Evolutionary conservation across 2,888 invertebrate genomes (phyloP).

Genomic region (Branchipolynoe longqiensis): DNA sequence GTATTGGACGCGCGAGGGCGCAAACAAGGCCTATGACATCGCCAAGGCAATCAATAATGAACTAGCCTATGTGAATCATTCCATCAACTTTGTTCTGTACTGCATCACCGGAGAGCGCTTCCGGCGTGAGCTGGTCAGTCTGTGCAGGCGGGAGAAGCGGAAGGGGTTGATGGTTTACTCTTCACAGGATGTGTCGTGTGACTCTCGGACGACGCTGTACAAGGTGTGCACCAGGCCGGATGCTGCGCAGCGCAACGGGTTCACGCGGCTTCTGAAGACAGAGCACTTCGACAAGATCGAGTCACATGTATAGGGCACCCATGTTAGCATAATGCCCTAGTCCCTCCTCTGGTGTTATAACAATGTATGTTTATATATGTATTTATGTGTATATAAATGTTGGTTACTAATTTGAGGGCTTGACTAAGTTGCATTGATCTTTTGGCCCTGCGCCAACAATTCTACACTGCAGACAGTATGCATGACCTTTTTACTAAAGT

Average conservation of each 20-base stretch:
- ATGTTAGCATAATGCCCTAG: no score
- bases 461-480: no score
- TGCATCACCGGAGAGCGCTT: conserved; percentile 68
- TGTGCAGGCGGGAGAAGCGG: conserved; percentile 53
- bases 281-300: conserved; percentile 43
- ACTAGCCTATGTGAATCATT: conserved; percentile 67
- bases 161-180: conserved; percentile 40
- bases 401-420: no score
- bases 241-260: conserved; percentile 32
- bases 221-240: conserved; percentile 41
- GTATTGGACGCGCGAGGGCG: conserved; percentile 64
- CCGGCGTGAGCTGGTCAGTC: conserved; percentile 63
- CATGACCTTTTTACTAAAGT: no score
- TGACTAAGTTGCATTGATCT: no score
- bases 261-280: conserved; percentile 40
- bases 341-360: no score
- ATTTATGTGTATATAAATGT: no score
- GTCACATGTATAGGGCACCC: conserved; percentile 44
- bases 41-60: conserved; percentile 68
- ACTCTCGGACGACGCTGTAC: conserved; percentile 35
- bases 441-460: no score
- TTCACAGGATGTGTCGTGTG: conserved; percentile 38
- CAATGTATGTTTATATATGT: no score
- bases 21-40: conserved; percentile 64
- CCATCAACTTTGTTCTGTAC: conserved; percentile 69